phyloP scores from a whole-genome alignment of 2,113 vertebrate species.

The Chionis minor region DNA sequence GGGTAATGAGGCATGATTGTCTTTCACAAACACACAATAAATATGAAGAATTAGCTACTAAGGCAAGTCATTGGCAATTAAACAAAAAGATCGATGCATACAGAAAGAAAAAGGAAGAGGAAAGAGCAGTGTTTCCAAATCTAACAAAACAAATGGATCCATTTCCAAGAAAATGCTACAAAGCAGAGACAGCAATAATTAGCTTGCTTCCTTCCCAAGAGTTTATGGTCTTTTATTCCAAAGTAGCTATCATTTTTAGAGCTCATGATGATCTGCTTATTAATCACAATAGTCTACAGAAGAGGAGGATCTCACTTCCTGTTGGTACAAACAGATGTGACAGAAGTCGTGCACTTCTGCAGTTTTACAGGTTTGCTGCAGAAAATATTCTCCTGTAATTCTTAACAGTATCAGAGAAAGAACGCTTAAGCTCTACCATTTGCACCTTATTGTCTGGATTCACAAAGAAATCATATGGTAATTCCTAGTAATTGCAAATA shows the following conservation, averaged over 20 bases:
- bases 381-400: neutral
- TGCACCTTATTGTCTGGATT: neutral
- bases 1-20: neutral
- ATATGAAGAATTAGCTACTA: neutral
- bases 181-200: neutral
- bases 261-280: neutral
- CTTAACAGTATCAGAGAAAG: neutral
- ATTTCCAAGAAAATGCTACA: neutral
- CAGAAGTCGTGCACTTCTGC: neutral
- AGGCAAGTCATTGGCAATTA: neutral
- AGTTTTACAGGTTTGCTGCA: neutral
- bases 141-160: neutral
- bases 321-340: neutral
- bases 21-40: neutral
- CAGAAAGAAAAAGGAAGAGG: neutral
- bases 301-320: neutral
- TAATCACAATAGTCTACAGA: neutral
- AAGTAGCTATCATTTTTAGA: neutral
- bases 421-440: neutral
- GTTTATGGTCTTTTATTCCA: neutral
- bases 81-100: neutral
- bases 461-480: neutral
- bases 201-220: neutral
- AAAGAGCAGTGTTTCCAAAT: neutral
- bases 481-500: neutral